Evolutionary conservation across 1,140 invertebrate species (phyloP), one percentile per base, ranked within the genome.

Genomic region (Cherax destructor): DNA sequence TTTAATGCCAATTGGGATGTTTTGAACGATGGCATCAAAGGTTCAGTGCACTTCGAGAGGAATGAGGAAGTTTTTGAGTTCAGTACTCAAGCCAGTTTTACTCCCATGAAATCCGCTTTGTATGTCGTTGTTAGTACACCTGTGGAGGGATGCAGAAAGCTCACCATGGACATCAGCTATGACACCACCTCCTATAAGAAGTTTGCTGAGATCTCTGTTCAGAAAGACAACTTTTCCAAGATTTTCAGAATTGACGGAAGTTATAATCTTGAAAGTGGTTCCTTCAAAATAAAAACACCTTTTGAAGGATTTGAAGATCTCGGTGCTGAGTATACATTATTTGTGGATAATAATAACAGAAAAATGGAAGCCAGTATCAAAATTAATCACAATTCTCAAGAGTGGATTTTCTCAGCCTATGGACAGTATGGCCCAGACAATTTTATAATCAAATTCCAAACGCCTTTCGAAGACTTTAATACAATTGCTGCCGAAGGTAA

Each of bases 391-490:
- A 79, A 85, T 69, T 41, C 50, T 21, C 21, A 83, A 30, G 88
- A 91, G 59, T 91, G 83, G 72, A 52, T 77, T 21, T 91, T 91
- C 49, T 52, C 56, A 41, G 41, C 88, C 24, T 50, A 91, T 56
- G 88, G 81, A 21, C 72, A 72, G n/a, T 91, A 86, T 59, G 61
- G n/a, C 18, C 9, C 21, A 4, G 74, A 91, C n/a, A 91, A n/a
- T 21, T 69, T 91, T 79, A 56, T 72, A 4, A 72, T 88, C 21
- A 86, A 78, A 18, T 86, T 92, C 86, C 76, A 87, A 50, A 92
- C 88, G 0, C 92, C 92, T 13, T 87, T 92, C 74, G 79, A 86
- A 69, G 84, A 78, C 5, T 92, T 81, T 69, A 52, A 86, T 30
- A 81, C 50, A 6, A 52, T 88, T 52, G 24, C 49, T 59, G 77